phyloP scores from a whole-genome alignment of 1,140 invertebrate species.

The Harlomillsia oculata region DNA sequence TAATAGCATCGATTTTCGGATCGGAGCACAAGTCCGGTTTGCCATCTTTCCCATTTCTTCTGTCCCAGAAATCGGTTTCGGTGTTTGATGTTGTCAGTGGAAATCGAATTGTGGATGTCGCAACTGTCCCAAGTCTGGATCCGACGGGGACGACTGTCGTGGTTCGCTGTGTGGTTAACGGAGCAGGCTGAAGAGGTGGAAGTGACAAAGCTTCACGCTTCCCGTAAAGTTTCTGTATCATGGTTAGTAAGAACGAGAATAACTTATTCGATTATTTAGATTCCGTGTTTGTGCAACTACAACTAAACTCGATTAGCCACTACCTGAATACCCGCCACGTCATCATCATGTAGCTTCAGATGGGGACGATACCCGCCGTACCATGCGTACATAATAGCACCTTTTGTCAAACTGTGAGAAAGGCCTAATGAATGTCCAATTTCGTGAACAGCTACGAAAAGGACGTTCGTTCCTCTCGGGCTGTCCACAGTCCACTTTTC shows the following conservation, averaged over 20 bases:
- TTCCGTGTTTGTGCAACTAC: no score
- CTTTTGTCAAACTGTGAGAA: constrained; percentile 71
- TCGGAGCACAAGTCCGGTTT: constrained; percentile 60
- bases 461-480: constrained; percentile 51
- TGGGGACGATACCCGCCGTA: constrained; percentile 42
- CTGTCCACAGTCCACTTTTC: constrained; percentile 38
- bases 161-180: no score
- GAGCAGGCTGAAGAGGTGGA: no score
- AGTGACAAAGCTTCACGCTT: no score
- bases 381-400: constrained; percentile 77
- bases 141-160: no score
- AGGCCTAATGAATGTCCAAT: constrained; percentile 87
- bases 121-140: no score
- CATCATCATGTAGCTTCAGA: constrained; percentile 19
- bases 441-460: constrained; percentile 71
- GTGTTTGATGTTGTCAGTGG: no score
- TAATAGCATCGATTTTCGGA: constrained; percentile 70
- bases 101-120: no score
- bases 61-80: no score
- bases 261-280: no score
- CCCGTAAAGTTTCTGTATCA: no score
- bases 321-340: constrained; percentile 21
- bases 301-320: not conserved
- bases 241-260: no score
- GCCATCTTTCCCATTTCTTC: constrained; percentile 45